Percentiles rank a stretch among this genome's conserved stretches.
Evolutionary conservation across 2,797 vertebrate species (phyloP).

Genomic region (Acanthiza pusilla): DNA sequence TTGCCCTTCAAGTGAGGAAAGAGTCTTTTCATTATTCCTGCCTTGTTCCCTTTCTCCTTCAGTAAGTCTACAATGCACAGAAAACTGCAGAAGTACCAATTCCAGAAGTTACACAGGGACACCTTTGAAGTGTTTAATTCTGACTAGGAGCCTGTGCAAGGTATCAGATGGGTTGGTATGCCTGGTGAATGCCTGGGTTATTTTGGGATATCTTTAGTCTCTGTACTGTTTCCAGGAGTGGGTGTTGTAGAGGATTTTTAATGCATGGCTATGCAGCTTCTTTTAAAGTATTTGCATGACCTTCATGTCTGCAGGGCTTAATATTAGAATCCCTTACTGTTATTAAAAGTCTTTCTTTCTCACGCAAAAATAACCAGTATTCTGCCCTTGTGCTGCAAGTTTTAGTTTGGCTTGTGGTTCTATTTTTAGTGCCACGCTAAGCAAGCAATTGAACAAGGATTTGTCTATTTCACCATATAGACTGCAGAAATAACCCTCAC

Average conservation of each 20-base stretch:
- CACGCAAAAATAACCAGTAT: not conserved
- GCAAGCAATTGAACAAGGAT: not conserved
- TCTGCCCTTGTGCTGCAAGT: not conserved
- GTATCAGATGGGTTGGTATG: not conserved
- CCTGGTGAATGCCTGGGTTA: fast-evolving
- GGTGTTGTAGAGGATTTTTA: not conserved
- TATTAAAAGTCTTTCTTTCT: not conserved
- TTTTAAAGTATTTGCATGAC: not conserved
- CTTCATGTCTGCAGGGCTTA: not conserved
- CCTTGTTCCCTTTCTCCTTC: not conserved
- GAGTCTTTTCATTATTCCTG: not conserved
- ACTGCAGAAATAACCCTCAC: not conserved
- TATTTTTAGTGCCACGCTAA: not conserved
- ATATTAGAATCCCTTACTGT: not conserved
- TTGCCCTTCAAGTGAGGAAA: not conserved
- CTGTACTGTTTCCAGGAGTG: fast-evolving
- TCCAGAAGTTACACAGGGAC: not conserved
- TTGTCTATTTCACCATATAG: not conserved
- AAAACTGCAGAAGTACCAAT: not conserved
- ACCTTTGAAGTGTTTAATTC: not conserved
- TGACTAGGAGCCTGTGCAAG: not conserved
- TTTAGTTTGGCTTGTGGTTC: not conserved
- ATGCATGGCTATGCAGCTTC: not conserved
- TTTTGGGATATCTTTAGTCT: not conserved
- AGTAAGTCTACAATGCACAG: not conserved